Evolutionary conservation across 2,113 vertebrate species (phyloP).

Genomic region (Pan paniscus): DNA sequence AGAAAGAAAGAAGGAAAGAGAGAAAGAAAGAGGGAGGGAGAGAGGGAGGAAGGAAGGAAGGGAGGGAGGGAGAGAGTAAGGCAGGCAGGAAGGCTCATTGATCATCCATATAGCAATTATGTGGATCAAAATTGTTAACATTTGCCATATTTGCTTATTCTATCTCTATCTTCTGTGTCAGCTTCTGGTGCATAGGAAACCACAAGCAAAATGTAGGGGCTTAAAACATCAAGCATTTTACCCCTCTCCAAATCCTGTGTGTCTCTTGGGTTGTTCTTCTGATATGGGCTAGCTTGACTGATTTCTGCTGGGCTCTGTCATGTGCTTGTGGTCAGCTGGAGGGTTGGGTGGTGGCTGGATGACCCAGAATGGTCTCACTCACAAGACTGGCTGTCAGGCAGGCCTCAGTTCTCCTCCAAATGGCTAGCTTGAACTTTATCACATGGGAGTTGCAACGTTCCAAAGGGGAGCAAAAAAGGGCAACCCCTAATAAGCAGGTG

Average conservation of each 20-base stretch:
- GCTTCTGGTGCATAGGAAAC: not conserved
- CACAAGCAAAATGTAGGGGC: not conserved
- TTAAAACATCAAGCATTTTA: not conserved
- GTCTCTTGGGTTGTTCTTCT: not conserved
- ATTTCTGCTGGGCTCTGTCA: too few relatives aligned
- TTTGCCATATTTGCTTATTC: not conserved
- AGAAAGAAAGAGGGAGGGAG: too few relatives aligned
- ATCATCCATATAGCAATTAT: not conserved
- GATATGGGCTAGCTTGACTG: not conserved
- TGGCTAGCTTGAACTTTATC: not conserved
- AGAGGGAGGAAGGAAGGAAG: too few relatives aligned
- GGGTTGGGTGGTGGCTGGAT: not conserved
- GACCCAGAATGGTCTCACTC: not conserved
- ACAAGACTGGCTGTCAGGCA: not conserved
- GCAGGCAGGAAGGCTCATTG: not conserved
- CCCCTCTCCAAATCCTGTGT: not conserved
- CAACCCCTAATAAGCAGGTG: not conserved
- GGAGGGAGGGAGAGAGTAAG: too few relatives aligned
- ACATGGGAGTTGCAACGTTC: not conserved
- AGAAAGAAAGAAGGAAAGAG: too few relatives aligned
- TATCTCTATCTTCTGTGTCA: not conserved
- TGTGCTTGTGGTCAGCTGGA: not conserved
- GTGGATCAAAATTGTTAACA: not conserved
- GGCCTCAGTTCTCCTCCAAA: not conserved
- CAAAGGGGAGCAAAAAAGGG: not conserved